These are phyloP conservation scores for Cranoglanis bouderius DNA, from an alignment of 2,113 vertebrate species.

Conservation along the genomic window DNA sequence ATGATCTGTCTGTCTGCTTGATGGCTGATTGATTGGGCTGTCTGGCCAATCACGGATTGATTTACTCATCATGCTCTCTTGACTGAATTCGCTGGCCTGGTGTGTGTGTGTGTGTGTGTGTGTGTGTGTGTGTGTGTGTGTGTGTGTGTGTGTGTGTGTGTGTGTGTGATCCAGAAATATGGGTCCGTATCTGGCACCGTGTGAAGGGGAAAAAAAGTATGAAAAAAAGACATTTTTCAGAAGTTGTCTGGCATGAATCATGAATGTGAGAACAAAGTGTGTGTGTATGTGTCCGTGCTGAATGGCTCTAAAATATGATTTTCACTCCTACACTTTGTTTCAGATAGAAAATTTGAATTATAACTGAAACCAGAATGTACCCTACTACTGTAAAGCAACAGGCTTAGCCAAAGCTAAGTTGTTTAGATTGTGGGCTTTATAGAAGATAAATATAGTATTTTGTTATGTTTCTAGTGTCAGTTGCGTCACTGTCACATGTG, in stretches of 20 bases:
- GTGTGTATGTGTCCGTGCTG: neutral
- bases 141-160: neutral
- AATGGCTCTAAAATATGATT: neutral
- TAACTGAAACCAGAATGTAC: too few relatives aligned
- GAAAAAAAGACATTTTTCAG: neutral
- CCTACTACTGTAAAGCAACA: too few relatives aligned
- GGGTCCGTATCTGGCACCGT: neutral
- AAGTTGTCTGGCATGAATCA: neutral
- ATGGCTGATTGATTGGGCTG: constrained; percentile 45
- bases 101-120: neutral
- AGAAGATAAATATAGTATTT: too few relatives aligned
- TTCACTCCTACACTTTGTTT: neutral
- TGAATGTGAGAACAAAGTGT: neutral
- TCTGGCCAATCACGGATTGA: constrained; percentile 22
- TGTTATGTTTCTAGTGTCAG: neutral
- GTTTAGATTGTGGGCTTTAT: too few relatives aligned
- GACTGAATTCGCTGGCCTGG: constrained; percentile 4
- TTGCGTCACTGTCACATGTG: neutral
- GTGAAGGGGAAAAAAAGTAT: neutral
- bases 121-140: neutral
- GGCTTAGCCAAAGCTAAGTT: too few relatives aligned
- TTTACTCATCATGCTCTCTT: constrained; percentile 29
- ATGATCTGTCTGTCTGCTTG: constrained; percentile 43
- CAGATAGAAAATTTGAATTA: too few relatives aligned
- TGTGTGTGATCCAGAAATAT: neutral